Conservation (phyloP, 1,140 invertebrate species). For the Drosophila arizonae region DNA sequence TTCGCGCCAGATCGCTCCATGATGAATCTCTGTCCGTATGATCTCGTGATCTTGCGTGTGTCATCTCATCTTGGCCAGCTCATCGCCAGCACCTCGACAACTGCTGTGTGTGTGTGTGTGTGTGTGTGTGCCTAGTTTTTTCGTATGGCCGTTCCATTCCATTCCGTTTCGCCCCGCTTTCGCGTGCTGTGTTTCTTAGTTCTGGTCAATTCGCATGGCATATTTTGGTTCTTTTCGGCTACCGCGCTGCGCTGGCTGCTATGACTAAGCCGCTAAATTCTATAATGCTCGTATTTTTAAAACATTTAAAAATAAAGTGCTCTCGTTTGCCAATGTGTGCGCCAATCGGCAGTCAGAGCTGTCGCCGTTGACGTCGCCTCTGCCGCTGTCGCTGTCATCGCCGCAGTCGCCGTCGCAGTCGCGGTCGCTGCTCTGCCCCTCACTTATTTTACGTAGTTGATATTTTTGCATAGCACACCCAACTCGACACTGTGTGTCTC, state of each 20-base stretch:
- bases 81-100: slow-evolving; percentile 12
- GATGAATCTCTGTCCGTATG: slow-evolving; percentile 18
- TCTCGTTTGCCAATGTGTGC: slow-evolving; percentile 79
- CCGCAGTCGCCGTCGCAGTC: background rate
- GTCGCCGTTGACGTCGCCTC: background rate
- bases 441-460: slow-evolving; percentile 22
- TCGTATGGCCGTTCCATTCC: slow-evolving; percentile 9
- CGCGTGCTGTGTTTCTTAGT: slow-evolving; percentile 7
- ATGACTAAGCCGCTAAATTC: slow-evolving; percentile 76
- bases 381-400: background rate
- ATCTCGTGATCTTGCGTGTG: slow-evolving; percentile 46
- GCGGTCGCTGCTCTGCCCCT: slow-evolving; percentile 5
- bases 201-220: slow-evolving; percentile 64
- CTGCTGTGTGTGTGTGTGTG: background rate
- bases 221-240: slow-evolving; percentile 14
- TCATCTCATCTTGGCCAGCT: slow-evolving; percentile 51
- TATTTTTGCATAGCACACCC: slow-evolving; percentile 24
- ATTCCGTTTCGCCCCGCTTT: background rate
- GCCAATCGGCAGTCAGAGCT: slow-evolving; percentile 69
- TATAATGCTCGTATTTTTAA: slow-evolving; percentile 78
- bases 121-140: slow-evolving; percentile 34
- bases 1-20: background rate
- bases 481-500: background rate
- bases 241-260: slow-evolving; percentile 36
- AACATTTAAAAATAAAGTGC: slow-evolving; percentile 80